Evolutionary conservation across 2,797 vertebrate species (phyloP).

Genomic region (Gambelia wislizenii): DNA sequence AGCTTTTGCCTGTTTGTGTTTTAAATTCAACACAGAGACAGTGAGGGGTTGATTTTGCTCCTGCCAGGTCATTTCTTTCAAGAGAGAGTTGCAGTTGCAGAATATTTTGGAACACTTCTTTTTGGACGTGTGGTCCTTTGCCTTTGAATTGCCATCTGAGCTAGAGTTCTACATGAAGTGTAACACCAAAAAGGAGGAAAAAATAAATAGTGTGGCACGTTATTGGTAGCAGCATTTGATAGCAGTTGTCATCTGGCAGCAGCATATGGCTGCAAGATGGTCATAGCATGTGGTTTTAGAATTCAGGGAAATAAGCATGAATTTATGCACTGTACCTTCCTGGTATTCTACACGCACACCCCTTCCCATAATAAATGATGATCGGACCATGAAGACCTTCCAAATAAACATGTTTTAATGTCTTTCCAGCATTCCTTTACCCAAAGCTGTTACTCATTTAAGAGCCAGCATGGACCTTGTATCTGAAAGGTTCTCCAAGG

Average conservation of each 20-base stretch:
- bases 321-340: constrained; percentile 46
- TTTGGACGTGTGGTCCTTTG: constrained; percentile 44
- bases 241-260: constrained; percentile 67
- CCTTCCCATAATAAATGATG: constrained; percentile 53
- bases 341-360: constrained; percentile 32
- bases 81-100: neutral
- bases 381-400: constrained; percentile 53
- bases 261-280: constrained; percentile 73
- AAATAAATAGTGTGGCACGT: constrained; percentile 70
- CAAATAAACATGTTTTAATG: constrained; percentile 61
- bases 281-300: constrained; percentile 35
- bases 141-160: constrained; percentile 61
- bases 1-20: neutral
- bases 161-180: constrained; percentile 39
- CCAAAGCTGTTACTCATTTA: constrained; percentile 57
- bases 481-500: constrained; percentile 50
- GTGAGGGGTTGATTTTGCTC: neutral
- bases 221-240: constrained; percentile 66
- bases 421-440: constrained; percentile 54
- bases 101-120: neutral
- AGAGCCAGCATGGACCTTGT: constrained; percentile 52
- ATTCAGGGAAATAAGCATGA: constrained; percentile 35
- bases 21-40: neutral
- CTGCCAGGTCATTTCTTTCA: neutral
- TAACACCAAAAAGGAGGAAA: constrained; percentile 43